Evolutionary conservation across 2,888 invertebrate genomes (phyloP), one percentile per base, ranked within the genome.

Genomic region (Rapana venosa): DNA sequence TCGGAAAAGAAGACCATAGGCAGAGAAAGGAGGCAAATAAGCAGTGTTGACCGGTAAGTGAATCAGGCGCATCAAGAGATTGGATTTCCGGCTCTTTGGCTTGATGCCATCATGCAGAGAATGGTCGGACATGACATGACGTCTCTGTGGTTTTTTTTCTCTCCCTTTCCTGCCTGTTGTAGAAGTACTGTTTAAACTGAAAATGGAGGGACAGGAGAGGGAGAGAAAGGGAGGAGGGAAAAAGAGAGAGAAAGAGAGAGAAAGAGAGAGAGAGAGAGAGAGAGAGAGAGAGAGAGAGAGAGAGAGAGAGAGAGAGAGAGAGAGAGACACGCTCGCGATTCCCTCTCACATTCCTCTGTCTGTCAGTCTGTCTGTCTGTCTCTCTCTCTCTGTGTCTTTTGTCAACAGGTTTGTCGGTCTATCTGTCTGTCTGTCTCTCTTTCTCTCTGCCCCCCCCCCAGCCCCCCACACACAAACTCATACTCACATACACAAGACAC

Each of bases 31-130:
- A 2, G 47, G 47, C 47, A 47, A 47, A 47, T 47, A 47, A 47
- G 77, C 47, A 8, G 47, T 47, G 47, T 47, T 47, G 35, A 32
- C 1, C 81, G 81, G 81, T 81, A 81, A 81, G 81, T 81, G 81
- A 81, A 81, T 81, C 32, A 81, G 81, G 81, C 81, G 81, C 81
- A 81, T 81, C 81, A 81, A 81, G 81, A 32, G 91, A 90, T n/a
- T 85, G 83, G 66, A 86, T 83, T 66, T 88, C 90, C 17, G 89
- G 90, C 8, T 88, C 90, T 36, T 79, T 91, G 32, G 83, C 66
- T 88, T 89, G 91, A 90, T 90, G 89, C 83, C 77, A 90, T 89
- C 87, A 77, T 36, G 90, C 89, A 58, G 36, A 86, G 36, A 87
- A 90, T 47, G 47, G 47, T 47, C 47, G 2, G 47, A 47, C 47